phyloP scores from a whole-genome alignment of 2,888 invertebrate species.

The Pecten maximus region DNA sequence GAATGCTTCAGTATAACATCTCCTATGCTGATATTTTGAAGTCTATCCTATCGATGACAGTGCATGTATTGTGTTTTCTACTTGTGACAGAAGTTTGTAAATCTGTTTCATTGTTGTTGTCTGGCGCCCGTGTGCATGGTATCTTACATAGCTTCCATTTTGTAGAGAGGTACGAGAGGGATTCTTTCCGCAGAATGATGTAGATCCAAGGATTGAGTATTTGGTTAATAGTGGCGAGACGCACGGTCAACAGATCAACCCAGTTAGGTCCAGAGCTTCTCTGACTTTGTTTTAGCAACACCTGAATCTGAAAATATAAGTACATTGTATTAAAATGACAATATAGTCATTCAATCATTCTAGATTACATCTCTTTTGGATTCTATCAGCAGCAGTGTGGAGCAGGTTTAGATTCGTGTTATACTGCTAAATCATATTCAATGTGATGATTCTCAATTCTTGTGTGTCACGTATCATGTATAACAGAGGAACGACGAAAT shows the following conservation, averaged over 20 bases:
- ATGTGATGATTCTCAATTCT: too few species aligned
- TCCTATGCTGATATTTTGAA: neutral
- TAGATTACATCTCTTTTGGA: too few species aligned
- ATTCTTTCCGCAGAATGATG: neutral
- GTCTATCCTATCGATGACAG: neutral
- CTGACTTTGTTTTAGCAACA: slow-evolving; percentile 36
- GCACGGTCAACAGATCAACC: neutral
- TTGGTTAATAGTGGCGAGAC: neutral
- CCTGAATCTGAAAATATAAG: slow-evolving; percentile 39
- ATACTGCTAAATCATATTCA: too few species aligned
- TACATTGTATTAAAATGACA: too few species aligned
- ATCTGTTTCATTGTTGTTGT: neutral
- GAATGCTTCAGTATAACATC: neutral
- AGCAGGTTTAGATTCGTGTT: too few species aligned
- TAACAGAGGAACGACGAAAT: too few species aligned
- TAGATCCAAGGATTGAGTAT: neutral
- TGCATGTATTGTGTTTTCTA: neutral
- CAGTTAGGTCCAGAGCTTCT: neutral
- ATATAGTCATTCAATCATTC: too few species aligned
- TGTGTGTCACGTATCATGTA: too few species aligned
- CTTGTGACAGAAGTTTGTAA: neutral
- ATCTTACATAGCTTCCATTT: neutral
- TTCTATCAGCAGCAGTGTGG: too few species aligned
- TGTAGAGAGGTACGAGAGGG: neutral
- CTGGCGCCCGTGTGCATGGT: neutral